Evolutionary conservation across 2,113 vertebrate genomes (phyloP), one percentile per base, ranked within the genome.

Genomic region (Bucco capensis): DNA sequence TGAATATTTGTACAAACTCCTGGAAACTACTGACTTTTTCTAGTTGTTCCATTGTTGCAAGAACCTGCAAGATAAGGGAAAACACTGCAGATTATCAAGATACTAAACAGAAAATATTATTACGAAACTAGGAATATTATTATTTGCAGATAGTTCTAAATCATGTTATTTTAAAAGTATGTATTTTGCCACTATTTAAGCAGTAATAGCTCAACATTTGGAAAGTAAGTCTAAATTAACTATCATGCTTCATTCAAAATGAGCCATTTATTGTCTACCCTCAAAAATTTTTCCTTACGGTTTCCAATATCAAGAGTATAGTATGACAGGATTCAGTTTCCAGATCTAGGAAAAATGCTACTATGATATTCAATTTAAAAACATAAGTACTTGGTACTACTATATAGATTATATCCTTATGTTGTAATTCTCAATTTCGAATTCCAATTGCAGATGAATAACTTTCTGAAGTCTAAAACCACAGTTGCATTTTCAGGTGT

Each of bases 1-100:
- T 99, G 98, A 99, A 99, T 97, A 99, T 99, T 96, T 99, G 99
- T 38, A 99, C 99, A 98, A 99, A 99, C 89, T 99, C 99, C 96
- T 99, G 99, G 97, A 99, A 99, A 96, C 98, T 99, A 97, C 97
- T 98, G 93, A 99, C 99, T 97, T 98, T 98, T 96, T 99, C 99
- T 97, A 99, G 96, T 90, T 98, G 98, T 89, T 99, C 99, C 97
- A 99, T 98, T 58, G 99, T 99, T 92, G 98, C 97, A 94, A 99
- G 98, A 91, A 99, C 99, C 99, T 99, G 94, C 28, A 96, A 89
- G 65, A 46, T 9, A 67, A 93, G 72, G 10, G 85, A 83, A 96
- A 77, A 65, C 19, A 83, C 30, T 40, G 8, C 22, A 46, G 35
- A 40, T 62, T 56, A 71, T 30, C 24, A 61, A 60, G n/a, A 54